phyloP scores from a whole-genome alignment of 2,797 vertebrate species.

The Alauda arvensis region DNA sequence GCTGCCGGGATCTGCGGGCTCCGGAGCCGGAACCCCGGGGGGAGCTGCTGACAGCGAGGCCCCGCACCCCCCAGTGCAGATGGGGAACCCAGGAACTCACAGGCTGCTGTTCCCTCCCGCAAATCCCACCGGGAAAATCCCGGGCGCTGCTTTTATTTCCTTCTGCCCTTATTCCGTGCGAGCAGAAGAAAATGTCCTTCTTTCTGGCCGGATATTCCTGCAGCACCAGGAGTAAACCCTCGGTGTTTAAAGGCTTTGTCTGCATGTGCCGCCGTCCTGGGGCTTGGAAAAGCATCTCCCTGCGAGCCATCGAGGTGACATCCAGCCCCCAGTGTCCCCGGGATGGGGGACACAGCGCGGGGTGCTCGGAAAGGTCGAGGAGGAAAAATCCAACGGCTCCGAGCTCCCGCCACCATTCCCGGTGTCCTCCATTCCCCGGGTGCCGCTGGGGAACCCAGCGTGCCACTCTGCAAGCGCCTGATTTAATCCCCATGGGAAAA shows the following conservation, averaged over 20 bases:
- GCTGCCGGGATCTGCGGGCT: not conserved
- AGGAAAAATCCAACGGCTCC: not conserved
- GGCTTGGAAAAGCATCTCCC: not conserved
- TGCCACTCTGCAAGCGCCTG: accelerated
- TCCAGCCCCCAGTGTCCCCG: accelerated
- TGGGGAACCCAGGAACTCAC: not conserved
- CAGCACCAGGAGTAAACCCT: not conserved
- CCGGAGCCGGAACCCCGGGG: not conserved
- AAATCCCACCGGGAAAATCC: not conserved
- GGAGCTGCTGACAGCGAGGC: not conserved
- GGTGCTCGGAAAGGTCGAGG: not conserved
- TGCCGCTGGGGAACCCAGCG: accelerated
- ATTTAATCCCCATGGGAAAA: not conserved
- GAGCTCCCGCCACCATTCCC: accelerated
- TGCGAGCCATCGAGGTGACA: accelerated
- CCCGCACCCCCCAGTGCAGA: not conserved
- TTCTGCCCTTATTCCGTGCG: not conserved
- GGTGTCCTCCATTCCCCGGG: accelerated
- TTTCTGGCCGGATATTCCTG: not conserved
- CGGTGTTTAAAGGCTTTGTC: accelerated
- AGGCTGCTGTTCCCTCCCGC: not conserved
- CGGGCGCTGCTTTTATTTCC: not conserved
- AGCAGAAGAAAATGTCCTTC: not conserved
- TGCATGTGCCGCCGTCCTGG: no score
- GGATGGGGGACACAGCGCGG: not conserved